Base-by-base conservation (phyloP, 2,888 invertebrate genomes). In the Phaedon cochleariae region DNA sequence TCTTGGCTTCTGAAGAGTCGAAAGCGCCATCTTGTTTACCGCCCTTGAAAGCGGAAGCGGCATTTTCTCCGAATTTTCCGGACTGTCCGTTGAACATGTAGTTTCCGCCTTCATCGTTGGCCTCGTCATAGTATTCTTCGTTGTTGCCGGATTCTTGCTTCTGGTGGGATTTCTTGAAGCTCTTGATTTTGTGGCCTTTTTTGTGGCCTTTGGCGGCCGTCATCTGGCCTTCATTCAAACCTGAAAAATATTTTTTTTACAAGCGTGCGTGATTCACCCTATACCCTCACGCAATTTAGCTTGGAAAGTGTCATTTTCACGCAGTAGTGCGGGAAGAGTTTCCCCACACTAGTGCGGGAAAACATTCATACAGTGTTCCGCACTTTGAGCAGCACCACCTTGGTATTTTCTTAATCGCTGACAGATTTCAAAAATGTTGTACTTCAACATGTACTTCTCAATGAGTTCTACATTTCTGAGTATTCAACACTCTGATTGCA, bases 121-220 rank as follows among this genome's bases (percentile, higher is more conserved):
- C 87, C 74, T 89, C 89, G 63, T 89, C 89, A 73, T 88, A 89
- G 83, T 86, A 90, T 74, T 85, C 88, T 76, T 89, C 89, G 2
- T 87, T 86, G 76, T 88, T 88, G 62, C 88, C 88, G 71, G 88
- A 86, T 73, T 90, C 89, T 72, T 90, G 89, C 75, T 89, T 89
- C 76, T 89, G 89, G 77, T 89, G 88, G 1, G 89, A 88, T 3
- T 86, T 84, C 76, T 90, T 89, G 80, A 87, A 89, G 17, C 89
- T 89, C 78, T 90, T 89, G 77, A 87, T 87, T 9, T 86, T 86
- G 76, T 89, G 89, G 0, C 89, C 89, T 70, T 89, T 89, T 74
- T 88, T 88, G 77, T 89, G 88, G 54, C 87, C 87, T 64, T 86
- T 85, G 1, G 87, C 86, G 72, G 85, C 84, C 64, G 88, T 87